phyloP scores from a whole-genome alignment of 2,888 invertebrate genomes.

The Euproctis similis region DNA sequence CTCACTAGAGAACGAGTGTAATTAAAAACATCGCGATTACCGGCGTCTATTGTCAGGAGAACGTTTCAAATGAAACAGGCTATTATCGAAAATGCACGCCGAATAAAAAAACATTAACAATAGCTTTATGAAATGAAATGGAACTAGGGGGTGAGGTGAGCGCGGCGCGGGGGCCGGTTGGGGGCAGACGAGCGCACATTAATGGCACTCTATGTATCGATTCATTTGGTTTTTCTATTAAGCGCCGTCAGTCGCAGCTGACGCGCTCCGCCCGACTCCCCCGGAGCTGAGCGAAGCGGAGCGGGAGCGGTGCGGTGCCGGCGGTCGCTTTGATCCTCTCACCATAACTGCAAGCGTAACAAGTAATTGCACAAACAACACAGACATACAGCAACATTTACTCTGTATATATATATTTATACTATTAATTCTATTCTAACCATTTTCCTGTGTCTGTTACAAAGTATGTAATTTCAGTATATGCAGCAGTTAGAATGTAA shows the following conservation, averaged over 20 bases:
- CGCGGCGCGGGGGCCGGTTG: constrained; percentile 1
- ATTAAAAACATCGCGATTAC: constrained; percentile 30
- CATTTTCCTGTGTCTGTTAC: too few species aligned
- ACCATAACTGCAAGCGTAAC: too few species aligned
- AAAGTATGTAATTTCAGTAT: too few species aligned
- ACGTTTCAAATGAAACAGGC: constrained; percentile 30
- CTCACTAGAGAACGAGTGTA: constrained; percentile 17
- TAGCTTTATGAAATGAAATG: constrained; percentile 28
- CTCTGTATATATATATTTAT: too few species aligned
- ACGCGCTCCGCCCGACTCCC: too few species aligned
- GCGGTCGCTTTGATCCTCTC: constrained; percentile 2
- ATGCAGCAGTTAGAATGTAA: too few species aligned
- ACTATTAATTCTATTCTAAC: too few species aligned
- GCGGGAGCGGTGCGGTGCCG: neutral
- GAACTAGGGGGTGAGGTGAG: constrained; percentile 9
- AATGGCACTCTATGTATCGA: constrained; percentile 31
- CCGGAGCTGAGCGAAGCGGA: constrained; percentile 3
- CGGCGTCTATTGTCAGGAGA: constrained; percentile 23
- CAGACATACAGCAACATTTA: too few species aligned
- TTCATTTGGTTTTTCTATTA: constrained; percentile 38
- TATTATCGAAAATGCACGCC: constrained; percentile 32
- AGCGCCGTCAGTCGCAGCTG: constrained; percentile 40
- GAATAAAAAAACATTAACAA: constrained; percentile 28
- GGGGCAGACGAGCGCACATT: constrained; percentile 19
- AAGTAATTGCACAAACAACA: too few species aligned